phyloP scores from a whole-genome alignment of 1,140 invertebrate species.

The Sycophaga agraensis region DNA sequence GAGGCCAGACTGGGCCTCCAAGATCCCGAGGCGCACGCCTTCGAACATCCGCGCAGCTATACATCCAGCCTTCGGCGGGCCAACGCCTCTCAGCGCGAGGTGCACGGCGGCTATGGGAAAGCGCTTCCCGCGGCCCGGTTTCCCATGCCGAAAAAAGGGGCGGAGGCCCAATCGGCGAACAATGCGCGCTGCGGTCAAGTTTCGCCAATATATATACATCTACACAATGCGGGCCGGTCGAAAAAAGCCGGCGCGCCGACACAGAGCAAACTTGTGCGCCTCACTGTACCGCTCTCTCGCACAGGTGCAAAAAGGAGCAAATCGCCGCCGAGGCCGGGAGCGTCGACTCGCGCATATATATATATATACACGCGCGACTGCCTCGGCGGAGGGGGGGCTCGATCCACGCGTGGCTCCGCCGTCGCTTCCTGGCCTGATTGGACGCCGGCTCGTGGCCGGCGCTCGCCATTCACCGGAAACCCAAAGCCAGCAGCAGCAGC shows the following conservation, averaged over 20 bases:
- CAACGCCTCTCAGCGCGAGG: no score
- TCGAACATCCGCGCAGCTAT: no score
- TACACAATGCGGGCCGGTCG: neutral
- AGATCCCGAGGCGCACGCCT: no score
- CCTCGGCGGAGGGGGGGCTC: constrained; percentile 14
- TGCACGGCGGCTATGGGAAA: no score
- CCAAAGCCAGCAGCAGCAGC: constrained; percentile 11
- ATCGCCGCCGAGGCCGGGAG: neutral
- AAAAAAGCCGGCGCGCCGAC: neutral
- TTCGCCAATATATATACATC: no score
- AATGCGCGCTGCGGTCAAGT: neutral
- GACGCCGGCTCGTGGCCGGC: constrained; percentile 58
- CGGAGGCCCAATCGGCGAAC: constrained; percentile 1
- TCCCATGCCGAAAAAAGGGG: no score
- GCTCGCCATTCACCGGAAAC: constrained; percentile 48
- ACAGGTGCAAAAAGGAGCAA: constrained; percentile 23
- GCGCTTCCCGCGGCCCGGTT: no score
- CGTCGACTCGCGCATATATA: neutral
- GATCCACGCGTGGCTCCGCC: constrained; percentile 53
- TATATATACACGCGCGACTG: neutral
- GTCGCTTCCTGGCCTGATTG: constrained; percentile 55
- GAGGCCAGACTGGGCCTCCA: no score
- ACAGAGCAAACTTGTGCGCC: neutral
- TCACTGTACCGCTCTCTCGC: neutral
- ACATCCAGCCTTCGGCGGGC: no score